Percentiles rank a stretch among this genome's conserved stretches.
Evolutionary conservation across 2,113 vertebrate genomes (phyloP).

Genomic region (Columbina picui): DNA sequence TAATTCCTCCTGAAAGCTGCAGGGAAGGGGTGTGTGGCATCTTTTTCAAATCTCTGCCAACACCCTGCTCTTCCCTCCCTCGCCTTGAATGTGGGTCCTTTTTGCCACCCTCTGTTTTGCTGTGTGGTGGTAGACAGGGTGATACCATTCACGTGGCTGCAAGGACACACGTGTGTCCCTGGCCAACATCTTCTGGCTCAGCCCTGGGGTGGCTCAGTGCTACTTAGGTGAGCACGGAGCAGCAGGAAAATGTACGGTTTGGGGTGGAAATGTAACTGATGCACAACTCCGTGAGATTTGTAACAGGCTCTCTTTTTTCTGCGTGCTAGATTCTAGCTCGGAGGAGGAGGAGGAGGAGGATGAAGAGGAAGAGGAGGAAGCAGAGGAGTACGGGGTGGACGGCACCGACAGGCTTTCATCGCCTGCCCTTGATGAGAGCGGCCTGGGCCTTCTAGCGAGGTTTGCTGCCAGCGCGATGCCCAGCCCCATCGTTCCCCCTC

Average conservation of each 20-base stretch:
- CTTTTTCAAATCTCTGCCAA: background rate
- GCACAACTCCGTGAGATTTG: background rate
- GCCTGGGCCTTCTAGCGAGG: constrained; percentile 90
- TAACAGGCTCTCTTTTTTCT: constrained; percentile 68
- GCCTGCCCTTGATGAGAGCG: constrained; percentile 88
- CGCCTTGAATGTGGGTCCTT: background rate
- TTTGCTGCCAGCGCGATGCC: constrained; percentile 91
- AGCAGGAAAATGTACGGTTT: background rate
- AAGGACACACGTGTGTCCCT: background rate
- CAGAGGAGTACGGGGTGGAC: constrained; percentile 74
- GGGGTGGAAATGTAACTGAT: background rate
- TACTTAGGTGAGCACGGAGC: background rate
- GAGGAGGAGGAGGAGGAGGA: constrained; percentile 78
- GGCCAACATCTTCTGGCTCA: background rate
- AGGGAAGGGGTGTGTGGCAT: background rate
- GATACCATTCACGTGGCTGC: background rate
- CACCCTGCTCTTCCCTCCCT: constrained; percentile 7
- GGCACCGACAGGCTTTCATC: constrained; percentile 77
- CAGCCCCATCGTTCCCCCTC: constrained; percentile 82
- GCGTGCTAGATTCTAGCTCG: constrained; percentile 86
- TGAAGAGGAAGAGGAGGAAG: constrained; percentile 78
- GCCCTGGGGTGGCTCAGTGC: background rate
- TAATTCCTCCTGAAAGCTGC: constrained; percentile 39
- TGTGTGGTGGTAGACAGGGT: constrained; percentile 28
- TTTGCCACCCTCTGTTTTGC: background rate